Conservation (phyloP, 2,797 vertebrate genomes). For the Telmatherina bonti region DNA sequence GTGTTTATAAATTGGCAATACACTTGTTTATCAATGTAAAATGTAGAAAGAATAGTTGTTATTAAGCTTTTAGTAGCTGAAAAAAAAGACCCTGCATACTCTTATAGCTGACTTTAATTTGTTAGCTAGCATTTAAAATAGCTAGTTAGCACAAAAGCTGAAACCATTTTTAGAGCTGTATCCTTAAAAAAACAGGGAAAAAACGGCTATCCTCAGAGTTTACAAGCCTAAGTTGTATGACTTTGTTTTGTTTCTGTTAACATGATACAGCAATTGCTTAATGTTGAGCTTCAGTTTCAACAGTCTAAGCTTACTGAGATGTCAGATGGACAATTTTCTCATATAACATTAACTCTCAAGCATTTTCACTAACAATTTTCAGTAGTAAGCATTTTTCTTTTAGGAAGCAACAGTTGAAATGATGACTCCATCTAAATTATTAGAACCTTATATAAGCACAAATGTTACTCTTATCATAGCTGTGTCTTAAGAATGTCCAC, state of each 20-base stretch:
- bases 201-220: not conserved
- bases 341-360: too few relatives aligned
- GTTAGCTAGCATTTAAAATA: not conserved
- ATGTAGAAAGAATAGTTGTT: not conserved
- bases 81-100: too few relatives aligned
- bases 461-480: not conserved
- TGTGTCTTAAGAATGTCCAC: not conserved
- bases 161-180: too few relatives aligned
- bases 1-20: not conserved
- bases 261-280: not conserved
- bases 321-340: not conserved
- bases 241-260: not conserved
- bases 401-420: not conserved
- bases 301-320: not conserved
- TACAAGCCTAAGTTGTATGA: not conserved
- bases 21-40: not conserved
- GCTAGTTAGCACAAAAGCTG: too few relatives aligned
- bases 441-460: not conserved
- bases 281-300: not conserved
- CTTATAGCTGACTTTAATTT: not conserved
- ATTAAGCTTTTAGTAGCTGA: not conserved
- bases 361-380: not conserved
- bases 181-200: too few relatives aligned
- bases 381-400: not conserved
- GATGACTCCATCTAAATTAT: not conserved